Percentiles rank a stretch among this genome's conserved stretches.
phyloP scores from a whole-genome alignment of 2,113 vertebrate genomes.

The Mesoclemmys tuberculata region DNA sequence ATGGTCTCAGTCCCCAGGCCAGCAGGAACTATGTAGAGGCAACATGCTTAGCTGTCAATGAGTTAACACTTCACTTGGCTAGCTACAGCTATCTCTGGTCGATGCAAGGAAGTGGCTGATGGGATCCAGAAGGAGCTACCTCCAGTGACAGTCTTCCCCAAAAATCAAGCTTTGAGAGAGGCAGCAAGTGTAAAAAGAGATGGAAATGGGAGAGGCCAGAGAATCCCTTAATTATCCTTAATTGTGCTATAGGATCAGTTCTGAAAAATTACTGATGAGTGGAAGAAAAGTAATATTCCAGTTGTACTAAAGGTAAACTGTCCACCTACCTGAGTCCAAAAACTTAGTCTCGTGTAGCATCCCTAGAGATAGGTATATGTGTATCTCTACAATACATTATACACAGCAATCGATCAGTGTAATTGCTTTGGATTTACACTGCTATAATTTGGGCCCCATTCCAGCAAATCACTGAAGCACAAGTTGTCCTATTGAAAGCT shows the following conservation, averaged over 20 bases:
- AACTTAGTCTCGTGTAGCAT: not conserved
- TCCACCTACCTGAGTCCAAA: not conserved
- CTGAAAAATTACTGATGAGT: not conserved
- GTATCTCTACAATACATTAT: not conserved
- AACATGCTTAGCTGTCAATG: not conserved
- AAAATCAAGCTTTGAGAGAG: not conserved
- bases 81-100: not conserved
- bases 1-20: not conserved
- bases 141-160: too few species aligned
- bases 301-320: not conserved
- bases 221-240: not conserved
- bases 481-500: not conserved
- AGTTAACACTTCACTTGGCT: not conserved
- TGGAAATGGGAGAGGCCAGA: not conserved
- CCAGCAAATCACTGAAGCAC: not conserved
- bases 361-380: not conserved
- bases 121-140: not conserved
- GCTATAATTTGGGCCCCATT: not conserved
- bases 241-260: not conserved
- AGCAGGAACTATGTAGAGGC: not conserved
- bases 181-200: not conserved
- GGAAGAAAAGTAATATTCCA: not conserved
- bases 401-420: not conserved
- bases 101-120: not conserved
- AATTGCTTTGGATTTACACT: not conserved